Conservation (phyloP, 2,113 vertebrate species). For the Lophotis ruficrista region DNA sequence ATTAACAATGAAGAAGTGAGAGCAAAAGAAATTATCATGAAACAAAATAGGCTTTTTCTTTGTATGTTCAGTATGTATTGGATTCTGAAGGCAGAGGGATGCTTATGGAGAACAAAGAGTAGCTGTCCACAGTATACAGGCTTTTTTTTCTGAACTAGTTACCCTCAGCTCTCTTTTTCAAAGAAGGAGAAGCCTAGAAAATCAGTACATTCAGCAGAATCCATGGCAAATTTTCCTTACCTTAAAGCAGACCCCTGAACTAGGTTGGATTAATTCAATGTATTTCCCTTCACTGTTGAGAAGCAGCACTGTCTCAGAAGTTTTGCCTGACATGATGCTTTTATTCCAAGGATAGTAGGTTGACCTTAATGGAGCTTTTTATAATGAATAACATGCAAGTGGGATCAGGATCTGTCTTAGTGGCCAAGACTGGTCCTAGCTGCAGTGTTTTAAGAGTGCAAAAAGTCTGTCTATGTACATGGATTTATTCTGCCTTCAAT, state of each 20-base stretch:
- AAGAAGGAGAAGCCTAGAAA: not conserved
- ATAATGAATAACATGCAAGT: not conserved
- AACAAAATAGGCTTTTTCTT: not conserved
- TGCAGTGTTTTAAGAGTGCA: not conserved
- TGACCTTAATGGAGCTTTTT: not conserved
- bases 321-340: not conserved
- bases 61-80: not conserved
- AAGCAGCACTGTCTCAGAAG: not conserved
- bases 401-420: not conserved
- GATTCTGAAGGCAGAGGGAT: not conserved
- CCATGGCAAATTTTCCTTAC: not conserved
- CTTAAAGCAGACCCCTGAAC: not conserved
- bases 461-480: not conserved
- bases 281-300: not conserved
- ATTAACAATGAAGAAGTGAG: not conserved
- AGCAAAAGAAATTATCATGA: not conserved
- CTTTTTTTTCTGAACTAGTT: not conserved
- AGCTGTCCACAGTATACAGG: fast-evolving
- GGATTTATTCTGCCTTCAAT: not conserved
- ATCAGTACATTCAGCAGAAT: not conserved
- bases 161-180: not conserved
- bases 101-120: not conserved
- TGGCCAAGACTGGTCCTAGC: not conserved
- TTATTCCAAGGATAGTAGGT: not conserved
- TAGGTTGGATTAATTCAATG: not conserved